These are phyloP conservation scores for Pandemis cinnamomeana DNA, from an alignment of 2,888 invertebrate genomes.

Conservation along the genomic window DNA sequence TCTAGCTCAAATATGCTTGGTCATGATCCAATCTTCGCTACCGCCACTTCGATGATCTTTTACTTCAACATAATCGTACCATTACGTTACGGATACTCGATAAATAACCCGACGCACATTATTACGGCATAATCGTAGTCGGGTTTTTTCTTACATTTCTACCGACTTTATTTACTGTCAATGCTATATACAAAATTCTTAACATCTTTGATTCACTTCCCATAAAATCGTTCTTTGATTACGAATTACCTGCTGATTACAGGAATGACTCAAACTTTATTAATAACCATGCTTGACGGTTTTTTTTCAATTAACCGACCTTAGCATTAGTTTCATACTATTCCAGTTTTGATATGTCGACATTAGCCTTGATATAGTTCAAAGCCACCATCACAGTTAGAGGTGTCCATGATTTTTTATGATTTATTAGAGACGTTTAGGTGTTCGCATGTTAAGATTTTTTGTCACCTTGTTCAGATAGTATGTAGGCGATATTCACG, in stretches of 20 bases:
- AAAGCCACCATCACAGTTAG: constrained; percentile 61
- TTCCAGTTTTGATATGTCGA: constrained; percentile 26
- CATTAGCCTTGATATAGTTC: constrained; percentile 72
- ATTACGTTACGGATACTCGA: constrained; percentile 13
- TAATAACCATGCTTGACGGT: constrained; percentile 15
- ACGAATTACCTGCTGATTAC: neutral
- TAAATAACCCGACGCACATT: constrained; percentile 8
- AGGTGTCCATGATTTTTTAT: constrained; percentile 58
- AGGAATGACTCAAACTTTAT: constrained; percentile 21
- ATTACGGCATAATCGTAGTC: neutral
- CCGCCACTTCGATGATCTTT: constrained; percentile 7
- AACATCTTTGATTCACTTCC: neutral
- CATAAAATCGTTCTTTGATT: neutral
- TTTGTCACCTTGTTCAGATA: constrained; percentile 55
- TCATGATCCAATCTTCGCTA: constrained; percentile 26
- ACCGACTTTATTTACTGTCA: neutral
- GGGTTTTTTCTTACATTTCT: neutral
- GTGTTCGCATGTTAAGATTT: constrained; percentile 63
- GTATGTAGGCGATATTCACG: constrained; percentile 45
- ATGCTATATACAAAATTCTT: neutral
- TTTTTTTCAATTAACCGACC: constrained; percentile 23
- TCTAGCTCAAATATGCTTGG: constrained; percentile 18
- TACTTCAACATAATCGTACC: constrained; percentile 19
- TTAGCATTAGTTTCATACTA: constrained; percentile 24
- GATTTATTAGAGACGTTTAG: constrained; percentile 57